Conservation (phyloP, 2,797 vertebrate species). For the Rhynchotus rufescens region DNA sequence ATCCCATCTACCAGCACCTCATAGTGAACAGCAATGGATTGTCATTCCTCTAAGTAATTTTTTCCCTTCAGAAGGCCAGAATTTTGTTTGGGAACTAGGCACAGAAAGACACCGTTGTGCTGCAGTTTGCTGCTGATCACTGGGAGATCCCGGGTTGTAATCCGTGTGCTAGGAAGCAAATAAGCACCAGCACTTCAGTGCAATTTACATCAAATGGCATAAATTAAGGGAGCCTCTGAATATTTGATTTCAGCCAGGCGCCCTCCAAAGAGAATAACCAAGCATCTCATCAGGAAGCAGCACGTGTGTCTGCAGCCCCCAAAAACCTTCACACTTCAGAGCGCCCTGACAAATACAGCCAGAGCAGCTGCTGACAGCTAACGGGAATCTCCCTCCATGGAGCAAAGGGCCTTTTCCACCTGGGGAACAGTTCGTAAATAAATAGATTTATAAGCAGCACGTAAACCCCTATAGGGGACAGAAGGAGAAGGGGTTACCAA, state of each 20-base stretch:
- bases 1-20: not conserved
- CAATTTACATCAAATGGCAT: not conserved
- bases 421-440: constrained; percentile 29
- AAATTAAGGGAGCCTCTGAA: not conserved
- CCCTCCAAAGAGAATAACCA: constrained; percentile 25
- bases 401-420: constrained; percentile 25
- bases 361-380: not conserved
- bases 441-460: not conserved
- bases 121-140: not conserved
- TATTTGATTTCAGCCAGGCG: not conserved
- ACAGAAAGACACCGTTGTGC: not conserved
- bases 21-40: not conserved
- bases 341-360: constrained; percentile 43
- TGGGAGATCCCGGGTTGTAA: not conserved
- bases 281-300: constrained; percentile 28
- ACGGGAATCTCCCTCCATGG: not conserved
- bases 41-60: not conserved
- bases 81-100: not conserved
- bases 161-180: not conserved
- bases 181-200: not conserved
- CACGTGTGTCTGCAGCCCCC: not conserved
- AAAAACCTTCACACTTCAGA: constrained; percentile 62
- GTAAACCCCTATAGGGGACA: not conserved
- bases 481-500: not conserved
- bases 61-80: not conserved